Base-by-base conservation (phyloP, 1,140 invertebrate species). In the Venturia canescens region DNA sequence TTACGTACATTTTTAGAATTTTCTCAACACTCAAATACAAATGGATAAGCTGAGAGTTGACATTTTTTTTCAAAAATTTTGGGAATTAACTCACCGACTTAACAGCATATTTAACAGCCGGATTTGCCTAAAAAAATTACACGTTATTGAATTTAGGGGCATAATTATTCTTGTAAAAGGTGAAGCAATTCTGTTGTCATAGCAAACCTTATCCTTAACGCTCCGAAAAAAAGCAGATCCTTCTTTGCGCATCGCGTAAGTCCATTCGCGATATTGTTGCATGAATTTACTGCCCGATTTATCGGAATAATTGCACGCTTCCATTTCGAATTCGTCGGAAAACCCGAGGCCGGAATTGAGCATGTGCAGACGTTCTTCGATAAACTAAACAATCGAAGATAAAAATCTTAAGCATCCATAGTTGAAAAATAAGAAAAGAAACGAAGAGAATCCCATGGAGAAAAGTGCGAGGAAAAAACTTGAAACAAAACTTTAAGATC, bases 271-370 rank as follows among this genome's bases (percentile, higher is more conserved):
- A 88, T 97, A 97, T 83, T 97, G 95, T 82, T 96, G 94, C 86
- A 95, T 95, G 57, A 96, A 93, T 92, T 95, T 96, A 60, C 94
- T 94, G 86, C 94, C 94, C 38, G 95, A 94, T 88, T 97, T 97
- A 79, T 98, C 97, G 0, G 96, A 96, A 90, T 97, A 97, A 76
- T 95, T 93, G 83, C 95, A 97, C 21, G 96, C 96, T 91, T 98
- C 98, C 89, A 96, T 93, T 92, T 99, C 98, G 92, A 99, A 99
- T 88, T 98, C 96, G 90, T 99, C 98, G n/a, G 95, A 96, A 88
- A 98, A 98, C 0, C 97, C 97, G 57, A 96, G 92, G 2, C 97
- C 98, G 29, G 95, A 94, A 91, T 98, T 98, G 48, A 98, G 93
- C 92, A 98, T 95, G 82, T 97, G 95, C 83, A 99, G 91, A 86